These are phyloP conservation scores for Acrocephalus kingi DNA, from an alignment of 2,113 vertebrate species.

Conservation along the genomic window DNA sequence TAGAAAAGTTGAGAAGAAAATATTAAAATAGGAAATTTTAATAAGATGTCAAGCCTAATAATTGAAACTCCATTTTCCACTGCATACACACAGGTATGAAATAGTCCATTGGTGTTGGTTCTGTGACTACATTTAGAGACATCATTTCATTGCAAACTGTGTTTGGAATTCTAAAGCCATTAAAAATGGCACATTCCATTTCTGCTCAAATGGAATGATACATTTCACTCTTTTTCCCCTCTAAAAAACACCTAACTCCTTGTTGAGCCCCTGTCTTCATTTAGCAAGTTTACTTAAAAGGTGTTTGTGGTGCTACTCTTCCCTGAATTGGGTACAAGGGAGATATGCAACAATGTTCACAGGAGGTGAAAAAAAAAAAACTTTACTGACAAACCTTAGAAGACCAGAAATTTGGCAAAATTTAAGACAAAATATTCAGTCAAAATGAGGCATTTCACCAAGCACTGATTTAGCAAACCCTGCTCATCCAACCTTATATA, in stretches of 20 bases:
- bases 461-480: neutral
- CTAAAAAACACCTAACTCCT: neutral
- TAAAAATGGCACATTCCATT: neutral
- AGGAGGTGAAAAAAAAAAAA: neutral
- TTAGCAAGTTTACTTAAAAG: neutral
- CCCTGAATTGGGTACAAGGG: fast-evolving
- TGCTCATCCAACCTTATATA: neutral
- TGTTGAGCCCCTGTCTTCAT: fast-evolving
- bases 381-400: neutral
- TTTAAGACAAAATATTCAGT: neutral
- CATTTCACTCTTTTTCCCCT: neutral
- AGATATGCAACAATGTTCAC: neutral
- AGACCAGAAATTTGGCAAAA: neutral
- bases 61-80: slow-evolving; percentile 1
- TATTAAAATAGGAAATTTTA: neutral
- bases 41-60: neutral
- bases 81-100: neutral
- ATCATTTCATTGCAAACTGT: neutral
- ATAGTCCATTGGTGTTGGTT: neutral
- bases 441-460: neutral
- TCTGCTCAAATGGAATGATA: neutral
- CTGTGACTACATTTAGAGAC: neutral
- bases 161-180: slow-evolving; percentile 9
- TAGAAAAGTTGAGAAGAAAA: neutral
- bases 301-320: neutral